phyloP scores from a whole-genome alignment of 2,113 vertebrate genomes.

The Engystomops pustulosus region DNA sequence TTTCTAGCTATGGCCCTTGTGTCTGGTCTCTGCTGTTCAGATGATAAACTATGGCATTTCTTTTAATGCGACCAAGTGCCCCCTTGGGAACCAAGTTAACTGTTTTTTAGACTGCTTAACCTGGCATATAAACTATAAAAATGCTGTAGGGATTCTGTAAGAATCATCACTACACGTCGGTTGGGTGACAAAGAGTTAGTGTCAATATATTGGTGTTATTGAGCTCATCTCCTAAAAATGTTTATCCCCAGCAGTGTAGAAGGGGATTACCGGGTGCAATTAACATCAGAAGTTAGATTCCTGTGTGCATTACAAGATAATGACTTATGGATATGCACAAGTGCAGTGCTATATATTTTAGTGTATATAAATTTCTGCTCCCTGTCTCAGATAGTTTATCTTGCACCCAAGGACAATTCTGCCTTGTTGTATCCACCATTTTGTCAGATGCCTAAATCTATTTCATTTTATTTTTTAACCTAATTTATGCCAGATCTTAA shows the following conservation, averaged over 20 bases:
- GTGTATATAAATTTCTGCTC: too few relatives aligned
- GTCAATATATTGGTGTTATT: constrained; percentile 65
- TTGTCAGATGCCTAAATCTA: too few relatives aligned
- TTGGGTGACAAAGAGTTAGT: constrained; percentile 62
- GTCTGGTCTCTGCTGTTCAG: constrained; percentile 56
- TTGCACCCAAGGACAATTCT: too few relatives aligned
- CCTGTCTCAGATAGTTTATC: too few relatives aligned
- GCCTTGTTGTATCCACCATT: too few relatives aligned
- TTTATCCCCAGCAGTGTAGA: constrained; percentile 66
- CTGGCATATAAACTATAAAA: constrained; percentile 70
- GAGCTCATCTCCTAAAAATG: constrained; percentile 71
- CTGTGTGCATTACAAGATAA: constrained; percentile 49
- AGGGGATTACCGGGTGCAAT: constrained; percentile 64
- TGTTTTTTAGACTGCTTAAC: constrained; percentile 72
- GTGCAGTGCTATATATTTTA: background rate
- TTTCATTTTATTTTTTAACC: too few relatives aligned
- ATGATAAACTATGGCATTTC: constrained; percentile 57
- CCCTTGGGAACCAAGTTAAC: constrained; percentile 65
- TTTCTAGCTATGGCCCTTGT: constrained; percentile 54
- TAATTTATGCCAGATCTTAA: too few relatives aligned
- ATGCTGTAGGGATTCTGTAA: constrained; percentile 66
- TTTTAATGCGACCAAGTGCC: constrained; percentile 26
- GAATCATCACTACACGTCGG: constrained; percentile 61
- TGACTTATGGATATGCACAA: background rate
- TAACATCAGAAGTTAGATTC: constrained; percentile 52